Percentiles rank a stretch among this genome's conserved stretches.
Conservation (phyloP, 2,888 invertebrate species). For the Smittia aterrima region DNA sequence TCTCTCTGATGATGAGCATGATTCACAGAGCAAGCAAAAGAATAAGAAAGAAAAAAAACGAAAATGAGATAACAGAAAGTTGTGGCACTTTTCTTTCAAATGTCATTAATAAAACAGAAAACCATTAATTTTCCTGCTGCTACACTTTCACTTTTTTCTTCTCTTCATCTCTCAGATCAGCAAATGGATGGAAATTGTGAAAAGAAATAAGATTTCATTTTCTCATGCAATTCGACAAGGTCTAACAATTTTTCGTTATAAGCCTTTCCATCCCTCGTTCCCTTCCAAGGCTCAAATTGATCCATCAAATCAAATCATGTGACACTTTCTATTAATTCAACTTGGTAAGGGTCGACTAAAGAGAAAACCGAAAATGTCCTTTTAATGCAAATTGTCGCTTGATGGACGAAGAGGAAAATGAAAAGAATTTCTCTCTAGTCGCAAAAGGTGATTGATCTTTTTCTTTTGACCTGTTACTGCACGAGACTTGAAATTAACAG, state of each 20-base stretch:
- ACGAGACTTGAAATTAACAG: too few relatives aligned
- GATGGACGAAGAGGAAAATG: not conserved
- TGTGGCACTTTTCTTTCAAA: constrained; percentile 36
- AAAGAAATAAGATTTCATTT: not conserved
- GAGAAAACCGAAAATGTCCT: not conserved
- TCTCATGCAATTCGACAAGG: not conserved
- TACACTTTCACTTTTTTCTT: not conserved
- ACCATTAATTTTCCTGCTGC: constrained; percentile 36
- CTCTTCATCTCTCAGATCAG: not conserved
- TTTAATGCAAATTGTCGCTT: constrained; percentile 27
- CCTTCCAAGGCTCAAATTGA: constrained; percentile 8
- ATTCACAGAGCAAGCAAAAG: constrained; percentile 9
- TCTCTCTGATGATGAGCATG: not conserved
- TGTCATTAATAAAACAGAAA: constrained; percentile 31
- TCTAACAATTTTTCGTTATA: not conserved
- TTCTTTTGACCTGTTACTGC: not conserved
- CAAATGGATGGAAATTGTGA: constrained; percentile 21
- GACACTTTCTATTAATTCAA: constrained; percentile 34
- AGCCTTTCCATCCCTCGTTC: not conserved
- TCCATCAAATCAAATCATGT: constrained; percentile 25
- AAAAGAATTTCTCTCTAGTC: not conserved
- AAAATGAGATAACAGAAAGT: constrained; percentile 28
- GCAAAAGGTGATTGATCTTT: not conserved
- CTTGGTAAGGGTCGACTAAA: not conserved
- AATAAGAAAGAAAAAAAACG: not conserved